Conservation (phyloP, 2,797 vertebrate genomes). For the Decapterus maruadsi region DNA sequence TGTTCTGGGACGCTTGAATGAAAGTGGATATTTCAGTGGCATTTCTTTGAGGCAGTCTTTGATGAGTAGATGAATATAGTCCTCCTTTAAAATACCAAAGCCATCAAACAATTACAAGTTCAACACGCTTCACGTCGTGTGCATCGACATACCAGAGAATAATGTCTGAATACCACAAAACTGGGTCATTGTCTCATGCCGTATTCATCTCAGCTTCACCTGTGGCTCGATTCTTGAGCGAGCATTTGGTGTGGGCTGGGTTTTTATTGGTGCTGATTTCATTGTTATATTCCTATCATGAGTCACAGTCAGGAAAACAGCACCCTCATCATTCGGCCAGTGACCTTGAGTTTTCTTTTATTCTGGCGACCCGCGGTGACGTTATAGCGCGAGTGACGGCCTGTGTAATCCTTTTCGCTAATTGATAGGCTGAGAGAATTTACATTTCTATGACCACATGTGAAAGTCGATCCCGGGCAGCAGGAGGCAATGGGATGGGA, state of each 20-base stretch:
- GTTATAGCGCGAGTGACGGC: constrained; percentile 50
- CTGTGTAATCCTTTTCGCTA: constrained; percentile 72
- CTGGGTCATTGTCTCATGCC: constrained; percentile 5
- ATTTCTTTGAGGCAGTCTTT: constrained; percentile 74
- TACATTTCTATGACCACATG: constrained; percentile 70
- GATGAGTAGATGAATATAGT: constrained; percentile 74
- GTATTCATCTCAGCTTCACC: constrained; percentile 5
- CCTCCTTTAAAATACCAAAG: constrained; percentile 65
- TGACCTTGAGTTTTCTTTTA: constrained; percentile 56
- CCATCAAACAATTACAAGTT: constrained; percentile 68
- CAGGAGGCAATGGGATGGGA: constrained; percentile 41
- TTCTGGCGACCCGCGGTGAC: constrained; percentile 43
- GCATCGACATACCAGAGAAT: constrained; percentile 17
- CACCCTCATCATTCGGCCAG: constrained; percentile 21
- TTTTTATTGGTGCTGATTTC: constrained; percentile 68
- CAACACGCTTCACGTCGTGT: constrained; percentile 31
- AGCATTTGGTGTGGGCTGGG: constrained; percentile 15
- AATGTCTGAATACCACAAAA: constrained; percentile 24
- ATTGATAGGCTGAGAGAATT: constrained; percentile 81
- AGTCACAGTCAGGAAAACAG: constrained; percentile 66
- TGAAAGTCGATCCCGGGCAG: constrained; percentile 85
- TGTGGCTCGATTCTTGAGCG: constrained; percentile 22
- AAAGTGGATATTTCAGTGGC: constrained; percentile 83
- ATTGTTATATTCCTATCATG: constrained; percentile 64
- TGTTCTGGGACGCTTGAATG: constrained; percentile 82